Evolutionary conservation across 2,797 vertebrate species (phyloP).

Genomic region (Prunella strophiata): DNA sequence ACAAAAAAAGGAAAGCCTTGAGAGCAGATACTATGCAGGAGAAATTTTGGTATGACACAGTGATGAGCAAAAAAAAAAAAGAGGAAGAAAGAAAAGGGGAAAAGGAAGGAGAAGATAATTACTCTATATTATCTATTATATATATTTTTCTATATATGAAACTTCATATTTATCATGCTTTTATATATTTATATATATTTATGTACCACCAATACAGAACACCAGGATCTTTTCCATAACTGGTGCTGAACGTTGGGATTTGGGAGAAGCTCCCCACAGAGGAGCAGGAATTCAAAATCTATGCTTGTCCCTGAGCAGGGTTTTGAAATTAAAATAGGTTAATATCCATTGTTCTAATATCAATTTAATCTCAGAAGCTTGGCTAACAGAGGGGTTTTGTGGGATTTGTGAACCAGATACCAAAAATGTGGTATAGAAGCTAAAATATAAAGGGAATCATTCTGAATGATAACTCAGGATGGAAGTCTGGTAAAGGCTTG

Average conservation of each 20-base stretch:
- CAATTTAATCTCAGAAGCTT: neutral
- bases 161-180: neutral
- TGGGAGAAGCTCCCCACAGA: neutral
- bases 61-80: neutral
- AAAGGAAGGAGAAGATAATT: neutral
- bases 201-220: neutral
- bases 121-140: neutral
- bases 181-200: neutral
- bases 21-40: neutral
- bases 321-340: neutral
- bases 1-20: neutral
- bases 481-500: neutral
- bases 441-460: neutral
- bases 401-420: neutral
- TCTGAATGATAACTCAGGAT: neutral
- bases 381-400: neutral
- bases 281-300: neutral
- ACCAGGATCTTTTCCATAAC: neutral
- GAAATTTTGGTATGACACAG: neutral
- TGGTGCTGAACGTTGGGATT: neutral
- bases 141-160: neutral
- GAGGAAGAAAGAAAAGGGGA: neutral
- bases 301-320: rapidly evolving
- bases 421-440: neutral
- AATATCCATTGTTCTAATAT: neutral